Conservation (phyloP, 2,797 vertebrate species). For the Chelon auratus region DNA sequence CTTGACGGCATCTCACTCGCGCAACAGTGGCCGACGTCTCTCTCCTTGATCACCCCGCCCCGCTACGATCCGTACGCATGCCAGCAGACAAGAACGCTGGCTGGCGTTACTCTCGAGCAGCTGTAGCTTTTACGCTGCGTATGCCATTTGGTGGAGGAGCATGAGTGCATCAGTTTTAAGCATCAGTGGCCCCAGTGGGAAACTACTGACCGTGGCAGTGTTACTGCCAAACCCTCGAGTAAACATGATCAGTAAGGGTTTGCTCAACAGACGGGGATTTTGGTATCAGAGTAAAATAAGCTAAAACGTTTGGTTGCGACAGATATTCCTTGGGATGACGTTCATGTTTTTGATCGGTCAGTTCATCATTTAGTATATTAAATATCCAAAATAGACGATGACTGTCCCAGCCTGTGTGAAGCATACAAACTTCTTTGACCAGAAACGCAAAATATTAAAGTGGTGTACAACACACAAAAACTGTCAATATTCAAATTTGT, state of each 20-base stretch:
- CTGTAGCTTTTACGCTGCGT: not conserved
- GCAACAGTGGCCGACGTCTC: conserved; percentile 57
- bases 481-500: not conserved
- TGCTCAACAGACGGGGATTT: conserved; percentile 8
- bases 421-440: too few species aligned
- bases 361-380: too few species aligned
- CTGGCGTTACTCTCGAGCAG: conserved; percentile 37
- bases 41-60: conserved; percentile 64
- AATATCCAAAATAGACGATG: too few species aligned
- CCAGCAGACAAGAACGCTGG: conserved; percentile 33
- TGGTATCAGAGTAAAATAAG: not conserved
- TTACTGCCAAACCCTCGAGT: conserved; percentile 19
- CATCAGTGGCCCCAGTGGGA: conserved; percentile 8
- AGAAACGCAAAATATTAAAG: not conserved
- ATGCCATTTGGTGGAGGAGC: not conserved
- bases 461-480: not conserved
- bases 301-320: not conserved
- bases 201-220: conserved; percentile 4
- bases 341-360: too few species aligned
- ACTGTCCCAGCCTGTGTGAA: too few species aligned
- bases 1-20: conserved; percentile 45
- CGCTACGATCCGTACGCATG: conserved; percentile 23
- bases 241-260: conserved; percentile 25
- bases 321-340: too few species aligned
- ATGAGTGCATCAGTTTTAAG: conserved; percentile 20